Evolutionary conservation across 1,140 invertebrate genomes (phyloP), one percentile per base, ranked within the genome.

Genomic region (Lordiphosa stackelbergi): DNA sequence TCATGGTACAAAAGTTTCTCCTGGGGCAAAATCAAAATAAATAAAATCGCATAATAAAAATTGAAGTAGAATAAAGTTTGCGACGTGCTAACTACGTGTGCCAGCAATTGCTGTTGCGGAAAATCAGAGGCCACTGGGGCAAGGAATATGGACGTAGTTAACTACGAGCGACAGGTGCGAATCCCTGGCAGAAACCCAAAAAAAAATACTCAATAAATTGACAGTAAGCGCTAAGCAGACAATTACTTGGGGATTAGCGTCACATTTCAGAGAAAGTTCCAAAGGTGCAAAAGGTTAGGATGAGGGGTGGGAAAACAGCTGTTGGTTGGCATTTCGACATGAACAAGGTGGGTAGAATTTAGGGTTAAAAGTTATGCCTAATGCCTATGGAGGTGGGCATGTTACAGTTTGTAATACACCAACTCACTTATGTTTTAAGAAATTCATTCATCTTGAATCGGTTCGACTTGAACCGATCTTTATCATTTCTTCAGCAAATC

Each of bases 21-120:
- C 46, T 24, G 52, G 55, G 11, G 66, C 37, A 52, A 66, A 79
- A 79, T 72, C 71, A 64, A 83, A 83, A 79, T 79, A 83, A 79
- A 79, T 75, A 79, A 83, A 83, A 75, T 83, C 77, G 66, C 75
- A 83, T 79, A 83, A 79, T 79, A 79, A 79, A 79, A 79, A 79
- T 79, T 81, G 75, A 79, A 72, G 68, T 58, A 47, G 40, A 36
- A 46, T 64, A 79, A 81, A 66, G 55, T 79, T 81, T 81, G 75
- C 57, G 75, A 78, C 74, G 74, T 79, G 74, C 56, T 74, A 79
- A 81, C 75, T 81, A 69, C 66, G 65, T 81, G 53, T 58, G 53
- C 52, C 22, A 49, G 57, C 48, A 31, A 68, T 60, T 68, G 37
- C 37, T 43, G 43, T 24, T 13, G 13, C 8, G 36, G 8, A 38